These are phyloP conservation scores for Porites rus DNA, from an alignment of 92 coral and sea anemone species.

Conservation along the genomic window DNA sequence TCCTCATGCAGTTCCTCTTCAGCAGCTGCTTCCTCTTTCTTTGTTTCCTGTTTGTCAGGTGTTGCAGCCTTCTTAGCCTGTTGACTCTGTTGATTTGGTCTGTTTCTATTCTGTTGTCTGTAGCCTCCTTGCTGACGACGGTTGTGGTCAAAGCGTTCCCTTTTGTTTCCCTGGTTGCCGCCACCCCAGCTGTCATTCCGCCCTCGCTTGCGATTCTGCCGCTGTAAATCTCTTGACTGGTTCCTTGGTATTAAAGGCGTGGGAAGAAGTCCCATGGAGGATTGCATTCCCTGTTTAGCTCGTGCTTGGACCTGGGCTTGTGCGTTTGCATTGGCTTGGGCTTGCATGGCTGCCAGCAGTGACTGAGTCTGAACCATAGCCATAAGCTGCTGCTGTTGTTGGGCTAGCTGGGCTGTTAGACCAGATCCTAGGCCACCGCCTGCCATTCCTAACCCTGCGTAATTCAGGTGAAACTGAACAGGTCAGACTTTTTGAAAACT, in stretches of 20 bases:
- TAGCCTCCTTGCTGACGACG: slow-evolving; percentile 59
- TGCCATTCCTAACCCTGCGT: slow-evolving; percentile 29
- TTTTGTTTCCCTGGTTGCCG: slow-evolving; percentile 45
- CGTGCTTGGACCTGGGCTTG: slow-evolving; percentile 61
- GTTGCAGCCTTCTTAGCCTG: slow-evolving; percentile 30
- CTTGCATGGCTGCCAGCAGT: slow-evolving; percentile 94
- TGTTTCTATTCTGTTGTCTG: slow-evolving; percentile 40
- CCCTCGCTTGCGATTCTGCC: slow-evolving; percentile 71
- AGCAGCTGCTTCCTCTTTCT: slow-evolving; percentile 19
- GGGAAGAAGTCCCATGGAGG: slow-evolving; percentile 48
- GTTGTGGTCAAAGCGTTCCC: slow-evolving; percentile 39
- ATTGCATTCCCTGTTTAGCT: slow-evolving; percentile 46
- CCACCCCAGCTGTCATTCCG: slow-evolving; percentile 63
- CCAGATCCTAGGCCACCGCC: slow-evolving; percentile 41
- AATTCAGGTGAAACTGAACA: neutral
- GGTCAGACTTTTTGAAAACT: no score
- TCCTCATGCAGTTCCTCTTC: slow-evolving; percentile 29
- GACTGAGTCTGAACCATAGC: slow-evolving; percentile 99
- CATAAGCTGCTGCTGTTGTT: slow-evolving; percentile 94
- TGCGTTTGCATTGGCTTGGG: slow-evolving; percentile 76
- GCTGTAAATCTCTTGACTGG: slow-evolving; percentile 62
- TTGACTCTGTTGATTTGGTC: slow-evolving; percentile 40
- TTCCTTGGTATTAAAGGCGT: slow-evolving; percentile 51
- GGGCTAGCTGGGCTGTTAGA: slow-evolving; percentile 80
- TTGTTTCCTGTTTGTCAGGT: slow-evolving; percentile 12